A percentile compares a stretch with the other conserved stretches of the same genome.
phyloP scores from a whole-genome alignment of 2,888 invertebrate genomes.

The Euclidia mi region DNA sequence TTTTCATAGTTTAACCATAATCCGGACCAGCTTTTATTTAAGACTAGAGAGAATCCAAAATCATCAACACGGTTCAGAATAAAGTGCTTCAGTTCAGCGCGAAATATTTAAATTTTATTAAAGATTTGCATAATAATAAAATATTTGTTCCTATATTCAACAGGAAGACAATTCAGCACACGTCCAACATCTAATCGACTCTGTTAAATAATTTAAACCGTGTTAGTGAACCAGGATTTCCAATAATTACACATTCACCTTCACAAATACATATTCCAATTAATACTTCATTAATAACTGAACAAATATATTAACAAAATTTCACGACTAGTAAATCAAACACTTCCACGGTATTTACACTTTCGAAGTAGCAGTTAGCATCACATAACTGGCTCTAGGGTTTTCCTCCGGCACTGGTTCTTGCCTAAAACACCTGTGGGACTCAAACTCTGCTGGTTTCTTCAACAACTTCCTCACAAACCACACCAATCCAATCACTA shows the following conservation, averaged over 20 bases:
- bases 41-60: not conserved
- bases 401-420: slow-evolving; percentile 90
- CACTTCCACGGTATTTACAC: slow-evolving; percentile 77
- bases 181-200: slow-evolving; percentile 26
- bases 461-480: slow-evolving; percentile 91
- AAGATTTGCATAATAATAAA: slow-evolving; percentile 5
- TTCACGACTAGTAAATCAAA: slow-evolving; percentile 59
- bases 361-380: slow-evolving; percentile 95
- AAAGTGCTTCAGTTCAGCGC: slow-evolving; percentile 10
- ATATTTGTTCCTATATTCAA: too few relatives aligned
- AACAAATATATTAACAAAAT: slow-evolving; percentile 42
- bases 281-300: slow-evolving; percentile 40
- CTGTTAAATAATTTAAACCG: slow-evolving; percentile 38
- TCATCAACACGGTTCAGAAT: not conserved
- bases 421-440: slow-evolving; percentile 93
- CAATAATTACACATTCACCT: slow-evolving; percentile 12
- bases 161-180: not conserved
- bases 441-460: slow-evolving; percentile 87
- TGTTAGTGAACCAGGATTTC: slow-evolving; percentile 32
- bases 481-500: slow-evolving; percentile 90
- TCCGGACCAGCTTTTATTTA: not conserved
- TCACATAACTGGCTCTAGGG: slow-evolving; percentile 93
- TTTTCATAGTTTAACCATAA: too few relatives aligned
- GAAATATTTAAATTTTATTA: slow-evolving; percentile 5
- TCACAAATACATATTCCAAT: slow-evolving; percentile 27